These are phyloP conservation scores for Melolontha melolontha DNA, from an alignment of 2,888 invertebrate species.

Conservation along the genomic window DNA sequence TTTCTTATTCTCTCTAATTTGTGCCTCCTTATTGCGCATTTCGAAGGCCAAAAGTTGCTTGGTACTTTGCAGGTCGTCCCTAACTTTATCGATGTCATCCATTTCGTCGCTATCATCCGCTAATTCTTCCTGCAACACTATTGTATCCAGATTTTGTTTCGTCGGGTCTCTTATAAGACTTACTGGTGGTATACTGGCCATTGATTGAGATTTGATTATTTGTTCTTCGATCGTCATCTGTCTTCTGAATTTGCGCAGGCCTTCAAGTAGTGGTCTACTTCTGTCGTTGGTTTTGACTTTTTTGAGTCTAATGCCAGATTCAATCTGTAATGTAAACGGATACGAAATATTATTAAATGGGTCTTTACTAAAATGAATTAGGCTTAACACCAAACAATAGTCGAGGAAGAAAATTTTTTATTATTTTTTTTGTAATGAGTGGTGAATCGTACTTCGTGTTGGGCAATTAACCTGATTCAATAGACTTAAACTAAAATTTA, in stretches of 20 bases:
- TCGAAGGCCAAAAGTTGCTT: conserved; percentile 92
- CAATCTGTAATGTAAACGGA: conserved; percentile 69
- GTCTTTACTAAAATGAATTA: too few species aligned
- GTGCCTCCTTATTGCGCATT: conserved; percentile 84
- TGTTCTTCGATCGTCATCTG: conserved; percentile 93
- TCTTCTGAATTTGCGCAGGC: conserved; percentile 86
- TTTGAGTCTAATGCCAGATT: conserved; percentile 80
- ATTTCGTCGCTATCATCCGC: conserved; percentile 81
- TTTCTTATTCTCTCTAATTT: conserved; percentile 84
- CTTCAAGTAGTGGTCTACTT: conserved; percentile 85
- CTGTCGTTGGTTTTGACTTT: conserved; percentile 86
- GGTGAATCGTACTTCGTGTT: too few species aligned
- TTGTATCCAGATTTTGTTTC: conserved; percentile 42
- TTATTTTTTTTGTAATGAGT: too few species aligned
- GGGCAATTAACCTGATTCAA: too few species aligned
- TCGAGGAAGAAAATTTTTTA: too few species aligned
- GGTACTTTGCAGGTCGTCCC: conserved; percentile 91
- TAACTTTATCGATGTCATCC: conserved; percentile 91
- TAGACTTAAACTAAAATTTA: too few species aligned
- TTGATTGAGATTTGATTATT: conserved; percentile 85
- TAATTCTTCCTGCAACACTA: conserved; percentile 57
- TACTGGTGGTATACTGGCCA: conserved; percentile 69
- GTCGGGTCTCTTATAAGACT: conserved; percentile 45
- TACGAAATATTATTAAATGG: background rate
- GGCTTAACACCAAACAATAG: too few species aligned